Base-by-base conservation (phyloP, 2,113 vertebrate genomes). In the Nerophis lumbriciformis region DNA sequence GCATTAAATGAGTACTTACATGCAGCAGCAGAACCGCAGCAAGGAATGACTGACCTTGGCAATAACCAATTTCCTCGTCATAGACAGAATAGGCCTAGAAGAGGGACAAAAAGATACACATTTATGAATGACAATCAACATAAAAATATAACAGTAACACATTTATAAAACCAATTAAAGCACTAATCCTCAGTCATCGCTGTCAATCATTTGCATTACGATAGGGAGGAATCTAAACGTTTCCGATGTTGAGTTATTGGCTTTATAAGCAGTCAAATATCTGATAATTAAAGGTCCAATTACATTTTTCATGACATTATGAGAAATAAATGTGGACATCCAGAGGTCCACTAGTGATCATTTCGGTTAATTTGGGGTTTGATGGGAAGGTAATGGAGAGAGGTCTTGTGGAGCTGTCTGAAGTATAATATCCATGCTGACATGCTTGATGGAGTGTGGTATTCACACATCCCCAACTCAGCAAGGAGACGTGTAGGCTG, bases 41-140 rank as follows among this genome's bases (percentile, higher is more conserved):
- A 16, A 99, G 92, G 78, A 99, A 99, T 4, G 96, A 98, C 84
- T 99, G 96, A 56, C 96, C 97, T 83, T 96, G 97, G 83, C 97
- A 99, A 65, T 99, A 99, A 21, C 97, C 97, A n/a, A 98, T 98
- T 79, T 98, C 97, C 73, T 97, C 94, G 66, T 99, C 97, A 15
- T 94, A 96, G 42, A 99, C 94, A n/a, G 97, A 98, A 71, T 98
- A 99, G 6, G 96, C 95, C 97, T 99, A 72, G 14, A 48, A 48
- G 44, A 36, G 19, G 35, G 28, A 15, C 1, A 12, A 45, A 3
- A 4, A 48, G 21, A n/a, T 51, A 16, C 13, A 50, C 14, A n/a
- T 50, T 50, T 50, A n/a, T 3, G 3, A 19, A 50, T 50, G 6
- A n/a, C 16, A 6, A 50, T 50, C 11, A 50, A 50, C 13, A 8